These are phyloP conservation scores for Sarcoramphus papa DNA, from an alignment of 2,797 vertebrate genomes.

Conservation along the genomic window DNA sequence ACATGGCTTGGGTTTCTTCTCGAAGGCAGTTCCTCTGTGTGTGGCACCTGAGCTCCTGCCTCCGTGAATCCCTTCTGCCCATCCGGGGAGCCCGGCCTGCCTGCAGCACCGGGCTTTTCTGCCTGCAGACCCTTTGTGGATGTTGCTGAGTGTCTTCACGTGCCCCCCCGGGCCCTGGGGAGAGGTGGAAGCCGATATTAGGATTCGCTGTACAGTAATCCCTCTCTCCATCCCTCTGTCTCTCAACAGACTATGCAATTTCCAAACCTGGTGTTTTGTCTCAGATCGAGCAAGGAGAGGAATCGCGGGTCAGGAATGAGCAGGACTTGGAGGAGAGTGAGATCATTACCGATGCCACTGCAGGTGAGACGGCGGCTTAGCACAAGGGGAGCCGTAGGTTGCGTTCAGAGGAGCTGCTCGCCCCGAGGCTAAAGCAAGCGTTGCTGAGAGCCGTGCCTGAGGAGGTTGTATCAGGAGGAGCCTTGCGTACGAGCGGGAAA, in stretches of 20 bases:
- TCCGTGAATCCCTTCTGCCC: too few species aligned
- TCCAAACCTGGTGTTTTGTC: slow-evolving; percentile 77
- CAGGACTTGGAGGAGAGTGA: slow-evolving; percentile 74
- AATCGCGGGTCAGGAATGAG: slow-evolving; percentile 48
- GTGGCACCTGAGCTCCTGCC: neutral
- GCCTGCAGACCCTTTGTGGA: neutral
- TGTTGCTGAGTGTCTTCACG: fast-evolving
- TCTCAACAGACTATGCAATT: slow-evolving; percentile 76
- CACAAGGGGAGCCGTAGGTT: neutral
- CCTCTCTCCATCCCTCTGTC: neutral
- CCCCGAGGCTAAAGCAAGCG: neutral
- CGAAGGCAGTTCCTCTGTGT: neutral
- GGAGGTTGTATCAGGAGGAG: neutral
- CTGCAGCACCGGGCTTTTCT: neutral
- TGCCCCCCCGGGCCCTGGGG: fast-evolving
- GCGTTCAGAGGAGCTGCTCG: neutral
- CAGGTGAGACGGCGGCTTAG: slow-evolving; percentile 42
- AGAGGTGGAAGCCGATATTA: fast-evolving
- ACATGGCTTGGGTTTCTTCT: neutral
- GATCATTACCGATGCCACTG: slow-evolving; percentile 67
- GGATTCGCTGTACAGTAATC: neutral
- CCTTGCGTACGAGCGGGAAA: neutral
- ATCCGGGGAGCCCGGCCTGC: neutral
- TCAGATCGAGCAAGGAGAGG: slow-evolving; percentile 71
- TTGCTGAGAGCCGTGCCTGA: neutral